Evolutionary conservation across 2,113 vertebrate genomes (phyloP), one percentile per base, ranked within the genome.

Genomic region (Urocynchramus pylzowi): DNA sequence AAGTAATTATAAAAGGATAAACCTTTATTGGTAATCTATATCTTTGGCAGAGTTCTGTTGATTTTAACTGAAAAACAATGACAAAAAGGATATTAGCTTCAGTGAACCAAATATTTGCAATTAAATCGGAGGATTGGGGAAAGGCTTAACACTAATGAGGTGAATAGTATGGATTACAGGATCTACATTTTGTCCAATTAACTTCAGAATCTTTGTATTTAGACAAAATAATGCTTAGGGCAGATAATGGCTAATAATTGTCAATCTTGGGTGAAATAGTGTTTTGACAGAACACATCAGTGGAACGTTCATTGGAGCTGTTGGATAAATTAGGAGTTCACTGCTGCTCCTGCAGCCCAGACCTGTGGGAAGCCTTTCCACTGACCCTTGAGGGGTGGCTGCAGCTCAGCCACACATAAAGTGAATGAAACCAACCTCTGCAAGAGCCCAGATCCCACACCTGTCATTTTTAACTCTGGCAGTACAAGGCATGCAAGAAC

Each of bases 1-100:
- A 95, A 96, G 90, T 97, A 97, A 98, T 98, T 98, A 97, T 91
- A 93, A 96, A 92, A 96, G 90, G 95, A 97, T 97, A 96, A 97
- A 96, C 80, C 42, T 94, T 89, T 97, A 98, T 96, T 97, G 97
- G 83, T 92, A 97, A 98, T 98, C 97, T 97, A 95, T 98, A 96
- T 89, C 84, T 97, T 96, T 95, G 17, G 23, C 82, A 93, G 83
- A 96, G 50, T 78, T 85, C 78, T 96, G 97, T 97, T 97, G 96
- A 98, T 97, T 97, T 97, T 97, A 96, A 97, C 77, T 90, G 85
- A 97, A 98, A 70, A 97, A 97, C 71, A 95, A 94, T 93, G 95
- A 95, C 94, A 92, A 96, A 97, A 97, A 96, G 84, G 67, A 94
- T 98, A 97, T 97, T 97, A 94, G 78, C 96, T 98, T 97, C 67